These are phyloP conservation scores for Diabrotica undecimpunctata DNA, from an alignment of 1,140 invertebrate species.

Conservation along the genomic window DNA sequence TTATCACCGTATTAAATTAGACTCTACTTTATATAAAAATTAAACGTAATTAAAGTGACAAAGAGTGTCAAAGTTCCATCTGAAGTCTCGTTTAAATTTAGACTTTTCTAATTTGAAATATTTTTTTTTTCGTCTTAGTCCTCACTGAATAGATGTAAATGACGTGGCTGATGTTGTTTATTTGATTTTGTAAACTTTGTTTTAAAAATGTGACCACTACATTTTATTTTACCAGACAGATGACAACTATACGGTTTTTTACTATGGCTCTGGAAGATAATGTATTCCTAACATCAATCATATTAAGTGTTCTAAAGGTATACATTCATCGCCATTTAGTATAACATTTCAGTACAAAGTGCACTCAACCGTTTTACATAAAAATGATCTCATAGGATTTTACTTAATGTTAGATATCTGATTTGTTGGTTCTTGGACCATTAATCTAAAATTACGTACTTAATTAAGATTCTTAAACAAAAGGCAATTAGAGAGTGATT, in stretches of 20 bases:
- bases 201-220: constrained; percentile 14
- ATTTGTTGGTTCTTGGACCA: neutral
- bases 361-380: constrained; percentile 8
- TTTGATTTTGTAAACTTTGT: constrained; percentile 9
- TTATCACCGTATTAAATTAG: no score
- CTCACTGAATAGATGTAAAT: neutral
- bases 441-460: neutral
- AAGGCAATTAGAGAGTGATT: no score
- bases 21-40: no score
- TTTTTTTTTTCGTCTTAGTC: constrained; percentile 1
- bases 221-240: constrained; percentile 10
- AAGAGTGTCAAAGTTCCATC: neutral
- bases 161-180: constrained; percentile 6
- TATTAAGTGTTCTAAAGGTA: constrained; percentile 8
- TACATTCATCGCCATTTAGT: constrained; percentile 9
- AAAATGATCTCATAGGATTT: constrained; percentile 5
- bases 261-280: constrained; percentile 7
- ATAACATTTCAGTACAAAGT: neutral
- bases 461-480: no score
- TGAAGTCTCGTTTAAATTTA: neutral
- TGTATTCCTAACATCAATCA: constrained; percentile 12
- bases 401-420: constrained; percentile 3
- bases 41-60: no score
- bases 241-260: constrained; percentile 8
- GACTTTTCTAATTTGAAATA: neutral